These are phyloP conservation scores for Trinectes maculatus DNA, from an alignment of 2,113 vertebrate genomes.

Conservation along the genomic window DNA sequence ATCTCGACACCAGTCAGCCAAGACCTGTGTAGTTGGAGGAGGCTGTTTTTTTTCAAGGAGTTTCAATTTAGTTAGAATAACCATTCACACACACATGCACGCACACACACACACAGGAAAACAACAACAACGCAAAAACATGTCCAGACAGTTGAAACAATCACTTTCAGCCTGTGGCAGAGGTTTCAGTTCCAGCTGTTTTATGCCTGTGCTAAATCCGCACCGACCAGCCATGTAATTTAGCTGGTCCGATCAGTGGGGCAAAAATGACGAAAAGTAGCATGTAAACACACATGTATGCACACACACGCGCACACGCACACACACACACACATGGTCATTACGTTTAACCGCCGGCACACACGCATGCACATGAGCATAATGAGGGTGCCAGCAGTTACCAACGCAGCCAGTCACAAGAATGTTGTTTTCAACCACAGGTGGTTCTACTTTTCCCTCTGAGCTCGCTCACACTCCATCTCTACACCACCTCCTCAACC, in stretches of 20 bases:
- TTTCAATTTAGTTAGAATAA: constrained; percentile 44
- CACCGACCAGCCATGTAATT: constrained; percentile 68
- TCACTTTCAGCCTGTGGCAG: constrained; percentile 36
- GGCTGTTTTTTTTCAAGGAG: constrained; percentile 26
- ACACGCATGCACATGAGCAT: constrained; percentile 38
- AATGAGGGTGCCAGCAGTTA: constrained; percentile 53
- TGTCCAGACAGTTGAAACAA: constrained; percentile 58
- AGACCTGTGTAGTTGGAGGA: constrained; percentile 37
- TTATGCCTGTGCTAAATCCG: constrained; percentile 67
- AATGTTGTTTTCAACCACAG: constrained; percentile 72
- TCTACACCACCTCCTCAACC: background rate
- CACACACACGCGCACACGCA: constrained; percentile 10
- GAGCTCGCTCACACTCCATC: background rate
- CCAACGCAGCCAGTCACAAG: constrained; percentile 33
- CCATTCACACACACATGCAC: background rate
- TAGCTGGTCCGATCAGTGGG: constrained; percentile 28
- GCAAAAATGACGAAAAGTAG: constrained; percentile 36
- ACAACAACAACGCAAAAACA: constrained; percentile 38
- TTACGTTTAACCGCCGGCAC: constrained; percentile 37
- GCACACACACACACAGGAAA: constrained; percentile 11
- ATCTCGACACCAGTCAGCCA: constrained; percentile 20
- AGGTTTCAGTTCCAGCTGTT: constrained; percentile 68
- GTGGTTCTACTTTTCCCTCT: constrained; percentile 63
- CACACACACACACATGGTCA: constrained; percentile 28
- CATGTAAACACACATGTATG: constrained; percentile 6